Conservation (phyloP, 1,140 invertebrate species). For the Gryllus bimaculatus region DNA sequence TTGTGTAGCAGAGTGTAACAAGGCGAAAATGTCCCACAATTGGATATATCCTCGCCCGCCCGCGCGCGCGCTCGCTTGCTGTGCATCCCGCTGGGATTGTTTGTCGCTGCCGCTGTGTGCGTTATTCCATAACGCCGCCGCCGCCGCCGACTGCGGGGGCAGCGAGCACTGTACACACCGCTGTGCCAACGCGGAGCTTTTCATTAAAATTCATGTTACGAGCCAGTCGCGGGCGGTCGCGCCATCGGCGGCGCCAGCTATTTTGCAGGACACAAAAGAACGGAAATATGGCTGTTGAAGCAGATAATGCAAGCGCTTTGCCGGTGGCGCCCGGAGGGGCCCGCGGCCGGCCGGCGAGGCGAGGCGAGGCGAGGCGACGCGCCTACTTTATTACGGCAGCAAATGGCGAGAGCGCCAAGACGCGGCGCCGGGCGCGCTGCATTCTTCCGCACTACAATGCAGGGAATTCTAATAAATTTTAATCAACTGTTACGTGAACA, state of each 20-base stretch:
- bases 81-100: not conserved
- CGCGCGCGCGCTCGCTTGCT: too few relatives aligned
- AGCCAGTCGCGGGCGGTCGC: not conserved
- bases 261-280: conserved; percentile 4
- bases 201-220: conserved; percentile 5
- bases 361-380: too few relatives aligned
- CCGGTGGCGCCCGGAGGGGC: too few relatives aligned
- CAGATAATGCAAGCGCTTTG: not conserved
- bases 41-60: not conserved
- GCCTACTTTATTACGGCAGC: not conserved
- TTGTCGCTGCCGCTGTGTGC: not conserved
- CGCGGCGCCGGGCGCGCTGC: too few relatives aligned
- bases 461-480: too few relatives aligned
- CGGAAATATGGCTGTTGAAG: not conserved
- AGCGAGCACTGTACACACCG: not conserved
- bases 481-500: too few relatives aligned
- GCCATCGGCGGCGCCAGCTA: not conserved
- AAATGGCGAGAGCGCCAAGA: not conserved
- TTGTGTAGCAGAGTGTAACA: conserved; percentile 4
- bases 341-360: too few relatives aligned
- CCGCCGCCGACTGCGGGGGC: too few relatives aligned
- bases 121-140: not conserved
- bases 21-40: not conserved
- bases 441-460: too few relatives aligned
- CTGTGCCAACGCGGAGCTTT: not conserved